phyloP scores from a whole-genome alignment of 2,797 vertebrate genomes.

The Varecia variegata region DNA sequence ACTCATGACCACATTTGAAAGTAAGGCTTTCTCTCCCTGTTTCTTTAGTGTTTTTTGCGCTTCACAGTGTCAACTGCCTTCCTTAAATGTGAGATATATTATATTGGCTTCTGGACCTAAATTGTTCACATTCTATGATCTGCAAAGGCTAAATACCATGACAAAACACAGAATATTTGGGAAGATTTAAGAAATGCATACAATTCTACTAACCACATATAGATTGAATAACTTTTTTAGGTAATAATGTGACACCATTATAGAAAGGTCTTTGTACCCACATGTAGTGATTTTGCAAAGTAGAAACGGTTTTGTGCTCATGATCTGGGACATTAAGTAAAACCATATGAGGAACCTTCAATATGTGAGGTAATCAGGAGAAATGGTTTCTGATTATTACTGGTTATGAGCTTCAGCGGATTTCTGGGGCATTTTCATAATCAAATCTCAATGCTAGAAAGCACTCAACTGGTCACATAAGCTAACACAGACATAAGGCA shows the following conservation, averaged over 20 bases:
- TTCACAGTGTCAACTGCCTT: background rate
- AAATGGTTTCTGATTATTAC: background rate
- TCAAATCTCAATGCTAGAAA: background rate
- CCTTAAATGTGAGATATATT: background rate
- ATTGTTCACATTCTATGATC: background rate
- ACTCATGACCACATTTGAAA: background rate
- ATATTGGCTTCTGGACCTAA: background rate
- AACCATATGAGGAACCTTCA: background rate
- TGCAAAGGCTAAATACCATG: background rate
- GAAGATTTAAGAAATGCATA: slow-evolving; percentile 28
- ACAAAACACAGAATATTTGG: background rate
- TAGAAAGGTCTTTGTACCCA: slow-evolving; percentile 6
- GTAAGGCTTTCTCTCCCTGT: background rate
- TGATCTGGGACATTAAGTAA: background rate
- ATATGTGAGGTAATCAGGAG: background rate
- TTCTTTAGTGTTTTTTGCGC: background rate
- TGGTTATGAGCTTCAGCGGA: background rate
- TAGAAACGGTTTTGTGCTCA: slow-evolving; percentile 3
- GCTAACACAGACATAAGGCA: background rate
- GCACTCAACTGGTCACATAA: background rate
- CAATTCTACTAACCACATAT: background rate
- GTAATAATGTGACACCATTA: slow-evolving; percentile 29
- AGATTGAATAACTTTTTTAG: background rate
- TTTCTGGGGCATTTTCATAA: background rate
- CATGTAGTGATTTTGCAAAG: slow-evolving; percentile 44